phyloP scores from a whole-genome alignment of 1,140 invertebrate species.

The Diachasma alloeum region DNA sequence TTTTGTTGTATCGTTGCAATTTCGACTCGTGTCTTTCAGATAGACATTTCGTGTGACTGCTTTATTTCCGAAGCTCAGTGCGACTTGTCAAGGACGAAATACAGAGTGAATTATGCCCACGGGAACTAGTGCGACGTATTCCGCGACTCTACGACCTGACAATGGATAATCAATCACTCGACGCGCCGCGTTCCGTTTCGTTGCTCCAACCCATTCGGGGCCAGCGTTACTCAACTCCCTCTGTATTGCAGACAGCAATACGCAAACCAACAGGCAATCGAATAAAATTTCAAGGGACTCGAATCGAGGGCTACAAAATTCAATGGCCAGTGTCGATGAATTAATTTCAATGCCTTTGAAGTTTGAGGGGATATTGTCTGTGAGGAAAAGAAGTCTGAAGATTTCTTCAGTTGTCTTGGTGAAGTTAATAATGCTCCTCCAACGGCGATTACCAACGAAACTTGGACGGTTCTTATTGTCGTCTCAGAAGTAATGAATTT shows the following conservation, averaged over 20 bases:
- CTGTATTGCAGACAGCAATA: background rate
- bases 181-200: background rate
- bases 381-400: background rate
- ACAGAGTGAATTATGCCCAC: constrained; percentile 14
- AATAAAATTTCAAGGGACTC: background rate
- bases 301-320: background rate
- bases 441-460: constrained; percentile 28
- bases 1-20: background rate
- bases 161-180: constrained; percentile 29
- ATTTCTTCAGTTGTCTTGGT: background rate
- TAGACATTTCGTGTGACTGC: background rate
- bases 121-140: background rate
- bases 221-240: constrained; percentile 2
- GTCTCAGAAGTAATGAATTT: constrained; percentile 37
- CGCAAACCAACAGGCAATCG: background rate
- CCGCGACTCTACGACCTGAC: constrained; percentile 11
- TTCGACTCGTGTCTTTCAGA: background rate
- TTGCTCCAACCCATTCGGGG: background rate
- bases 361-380: background rate
- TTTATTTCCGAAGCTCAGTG: background rate
- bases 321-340: background rate
- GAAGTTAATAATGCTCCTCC: constrained; percentile 32
- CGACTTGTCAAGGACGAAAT: background rate
- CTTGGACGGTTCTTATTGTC: constrained; percentile 35
- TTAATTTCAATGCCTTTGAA: background rate